phyloP scores from a whole-genome alignment of 2,888 invertebrate species.

The Dolichopus griseipennis region DNA sequence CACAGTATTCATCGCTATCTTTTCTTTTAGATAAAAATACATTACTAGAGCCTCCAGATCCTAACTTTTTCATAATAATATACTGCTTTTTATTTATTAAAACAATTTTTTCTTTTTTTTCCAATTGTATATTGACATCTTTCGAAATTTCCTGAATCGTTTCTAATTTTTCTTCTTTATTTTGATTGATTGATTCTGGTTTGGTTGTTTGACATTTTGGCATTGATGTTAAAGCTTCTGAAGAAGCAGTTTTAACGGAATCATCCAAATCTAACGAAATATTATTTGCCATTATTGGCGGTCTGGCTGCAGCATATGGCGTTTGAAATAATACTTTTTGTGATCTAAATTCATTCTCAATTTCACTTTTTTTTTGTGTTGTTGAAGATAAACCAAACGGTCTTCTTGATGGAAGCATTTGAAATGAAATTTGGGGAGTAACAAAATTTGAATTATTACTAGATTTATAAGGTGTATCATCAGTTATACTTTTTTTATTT shows the following conservation, averaged over 20 bases:
- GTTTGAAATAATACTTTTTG: conserved; percentile 43
- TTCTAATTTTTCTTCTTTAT: conserved; percentile 24
- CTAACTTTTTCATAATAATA: conserved; percentile 63
- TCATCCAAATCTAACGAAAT: conserved; percentile 36
- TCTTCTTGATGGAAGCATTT: conserved; percentile 15
- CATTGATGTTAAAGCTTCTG: conserved; percentile 24
- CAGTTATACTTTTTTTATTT: conserved; percentile 12
- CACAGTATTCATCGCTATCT: conserved; percentile 33
- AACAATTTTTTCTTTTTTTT: conserved; percentile 43
- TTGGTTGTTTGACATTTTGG: conserved; percentile 13
- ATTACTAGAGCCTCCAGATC: conserved; percentile 84
- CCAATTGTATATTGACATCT: background rate
- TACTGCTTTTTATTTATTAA: conserved; percentile 66
- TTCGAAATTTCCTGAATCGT: conserved; percentile 17
- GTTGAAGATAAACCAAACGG: conserved; percentile 1
- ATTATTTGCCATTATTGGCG: conserved; percentile 32
- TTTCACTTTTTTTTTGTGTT: conserved; percentile 22
- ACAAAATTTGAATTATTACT: conserved; percentile 30
- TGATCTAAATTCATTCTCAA: conserved; percentile 37
- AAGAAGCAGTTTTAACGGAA: conserved; percentile 32
- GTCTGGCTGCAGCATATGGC: conserved; percentile 37
- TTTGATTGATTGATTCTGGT: conserved; percentile 29
- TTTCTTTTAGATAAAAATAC: conserved; percentile 49
- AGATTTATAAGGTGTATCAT: conserved; percentile 30
- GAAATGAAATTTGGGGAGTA: conserved; percentile 34